Evolutionary conservation across 2,797 vertebrate species (phyloP), one percentile per base, ranked within the genome.

Genomic region (Typhlichthys subterraneus): DNA sequence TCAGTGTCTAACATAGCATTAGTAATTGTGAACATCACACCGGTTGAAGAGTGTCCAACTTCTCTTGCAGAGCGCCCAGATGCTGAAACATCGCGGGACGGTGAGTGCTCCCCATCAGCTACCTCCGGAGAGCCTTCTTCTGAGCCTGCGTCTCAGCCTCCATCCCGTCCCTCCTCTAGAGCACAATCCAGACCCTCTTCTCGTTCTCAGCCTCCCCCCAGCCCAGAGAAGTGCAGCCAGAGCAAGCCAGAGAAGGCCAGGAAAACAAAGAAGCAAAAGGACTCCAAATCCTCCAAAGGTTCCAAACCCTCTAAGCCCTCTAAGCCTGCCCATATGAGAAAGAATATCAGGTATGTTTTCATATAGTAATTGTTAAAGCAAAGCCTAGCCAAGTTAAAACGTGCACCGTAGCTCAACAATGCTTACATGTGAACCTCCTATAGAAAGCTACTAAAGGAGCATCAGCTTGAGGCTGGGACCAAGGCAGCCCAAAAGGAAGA

Each of bases 401-500:
- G 4, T 29, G 23, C 23, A 29, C 38, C 2, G 38, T 42, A 42
- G 38, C 1, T 42, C 38, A 42, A 12, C 19, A 7, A 11, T 53
- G 12, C 15, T 67, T 17, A 33, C 17, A 69, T 55, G 49, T 12
- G 31, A 1, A 12, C 2, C 59, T 15, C 5, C 64, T 60, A 87
- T 88, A 99, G 98, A 84, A 99, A 98, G 85, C 90, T 99, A 66
- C 93, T 99, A 60, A 95, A 96, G 62, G 96, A 99, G 77, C 95
- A 99, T 83, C 97, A 99, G 73, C 87, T 99, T 75, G 98, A 99
- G 85, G 94, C 97, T 0, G 97, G 96, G 73, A 99, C 98, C 79
- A 97, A 98, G 92, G 94, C 96, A 60, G 98, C 98, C 61, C 98
- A 99, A 73, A 96, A 97, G 84, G 97, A 99, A 85, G 98, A 99